Evolutionary conservation across 1,140 invertebrate genomes (phyloP).

Genomic region (Myzus persicae): DNA sequence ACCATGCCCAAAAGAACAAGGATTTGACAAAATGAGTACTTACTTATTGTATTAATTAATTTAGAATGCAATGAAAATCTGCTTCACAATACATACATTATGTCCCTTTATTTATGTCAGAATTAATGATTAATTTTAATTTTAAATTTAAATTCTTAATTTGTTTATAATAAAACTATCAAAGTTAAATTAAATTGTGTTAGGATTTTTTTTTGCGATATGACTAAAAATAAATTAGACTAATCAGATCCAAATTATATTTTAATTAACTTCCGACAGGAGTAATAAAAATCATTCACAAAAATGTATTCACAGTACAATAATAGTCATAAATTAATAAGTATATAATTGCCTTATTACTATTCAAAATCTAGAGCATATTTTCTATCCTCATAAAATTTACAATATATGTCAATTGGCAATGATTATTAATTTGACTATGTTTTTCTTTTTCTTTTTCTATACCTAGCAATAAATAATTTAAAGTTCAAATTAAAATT

Average conservation of each 20-base stretch:
- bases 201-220: background rate
- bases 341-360: background rate
- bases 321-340: background rate
- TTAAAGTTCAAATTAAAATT: background rate
- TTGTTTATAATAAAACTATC: background rate
- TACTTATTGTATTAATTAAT: background rate
- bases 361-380: background rate
- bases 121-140: background rate
- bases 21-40: constrained; percentile 54
- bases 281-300: background rate
- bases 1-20: constrained; percentile 53
- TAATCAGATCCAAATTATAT: background rate
- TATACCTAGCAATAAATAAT: background rate
- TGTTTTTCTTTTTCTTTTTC: background rate
- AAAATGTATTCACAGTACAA: background rate
- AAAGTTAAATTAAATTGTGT: background rate
- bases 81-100: background rate
- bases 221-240: background rate
- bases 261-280: background rate
- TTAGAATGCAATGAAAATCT: background rate
- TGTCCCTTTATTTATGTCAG: background rate
- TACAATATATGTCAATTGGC: background rate
- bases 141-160: background rate
- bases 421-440: background rate
- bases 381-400: background rate